phyloP scores from a whole-genome alignment of 1,140 invertebrate species.

The Ooceraea biroi region DNA sequence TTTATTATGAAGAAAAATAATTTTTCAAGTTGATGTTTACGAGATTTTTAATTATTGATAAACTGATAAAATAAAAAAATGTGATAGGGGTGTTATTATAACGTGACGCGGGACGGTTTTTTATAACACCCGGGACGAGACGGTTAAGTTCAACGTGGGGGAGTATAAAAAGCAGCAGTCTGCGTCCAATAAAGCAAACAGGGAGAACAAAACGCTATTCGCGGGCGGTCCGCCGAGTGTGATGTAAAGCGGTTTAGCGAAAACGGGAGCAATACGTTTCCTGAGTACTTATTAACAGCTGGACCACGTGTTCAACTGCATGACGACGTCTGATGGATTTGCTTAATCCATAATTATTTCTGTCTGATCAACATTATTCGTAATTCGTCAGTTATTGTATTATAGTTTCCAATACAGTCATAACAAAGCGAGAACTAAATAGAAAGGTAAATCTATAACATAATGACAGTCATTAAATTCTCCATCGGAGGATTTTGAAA shows the following conservation, averaged over 20 bases:
- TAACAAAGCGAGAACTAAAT: background rate
- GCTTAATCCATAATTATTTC: slow-evolving; percentile 68
- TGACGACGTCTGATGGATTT: slow-evolving; percentile 49
- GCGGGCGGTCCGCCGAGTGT: slow-evolving; percentile 33
- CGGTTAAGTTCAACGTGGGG: slow-evolving; percentile 51
- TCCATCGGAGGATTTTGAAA: background rate
- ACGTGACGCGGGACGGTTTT: slow-evolving; percentile 6
- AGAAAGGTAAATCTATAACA: background rate
- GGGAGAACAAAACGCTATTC: slow-evolving; percentile 62
- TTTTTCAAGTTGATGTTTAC: background rate
- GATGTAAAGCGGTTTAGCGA: slow-evolving; percentile 69
- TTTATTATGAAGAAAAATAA: background rate
- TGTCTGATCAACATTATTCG: slow-evolving; percentile 29
- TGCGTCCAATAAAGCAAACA: slow-evolving; percentile 63
- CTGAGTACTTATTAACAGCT: slow-evolving; percentile 71
- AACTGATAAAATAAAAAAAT: background rate
- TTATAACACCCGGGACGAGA: background rate
- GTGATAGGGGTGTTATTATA: background rate
- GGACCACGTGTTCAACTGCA: slow-evolving; percentile 60
- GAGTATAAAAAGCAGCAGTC: slow-evolving; percentile 66
- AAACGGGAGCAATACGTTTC: slow-evolving; percentile 67
- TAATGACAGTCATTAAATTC: background rate
- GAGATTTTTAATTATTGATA: background rate
- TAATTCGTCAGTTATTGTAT: background rate
- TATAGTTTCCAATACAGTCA: background rate